Percentiles rank a stretch among this genome's conserved stretches.
These are phyloP conservation scores for Buteo buteo DNA, from an alignment of 2,113 vertebrate genomes.

Conservation along the genomic window DNA sequence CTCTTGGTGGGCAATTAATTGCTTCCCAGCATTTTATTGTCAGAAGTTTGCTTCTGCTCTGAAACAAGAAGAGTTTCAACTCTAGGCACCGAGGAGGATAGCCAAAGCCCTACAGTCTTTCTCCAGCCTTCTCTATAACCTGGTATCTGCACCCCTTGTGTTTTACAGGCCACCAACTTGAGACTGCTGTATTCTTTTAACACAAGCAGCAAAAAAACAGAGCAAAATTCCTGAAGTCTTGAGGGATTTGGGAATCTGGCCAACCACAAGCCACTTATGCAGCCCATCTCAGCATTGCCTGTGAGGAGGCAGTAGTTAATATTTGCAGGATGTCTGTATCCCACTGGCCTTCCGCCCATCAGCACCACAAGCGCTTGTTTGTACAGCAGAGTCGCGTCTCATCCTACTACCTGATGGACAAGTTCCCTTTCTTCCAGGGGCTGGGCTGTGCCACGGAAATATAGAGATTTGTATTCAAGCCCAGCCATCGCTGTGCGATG, in stretches of 20 bases:
- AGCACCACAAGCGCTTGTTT: background rate
- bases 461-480: background rate
- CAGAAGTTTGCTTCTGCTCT: background rate
- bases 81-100: background rate
- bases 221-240: background rate
- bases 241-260: background rate
- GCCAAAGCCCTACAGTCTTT: background rate
- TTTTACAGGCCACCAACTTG: background rate
- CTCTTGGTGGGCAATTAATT: background rate
- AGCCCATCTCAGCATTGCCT: background rate
- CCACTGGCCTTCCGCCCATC: background rate
- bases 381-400: background rate
- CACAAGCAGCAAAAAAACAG: background rate
- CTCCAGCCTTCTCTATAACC: background rate
- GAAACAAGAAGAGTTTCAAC: background rate
- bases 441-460: background rate
- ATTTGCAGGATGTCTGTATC: background rate
- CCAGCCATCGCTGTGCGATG: accelerated
- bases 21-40: background rate
- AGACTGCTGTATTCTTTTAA: background rate
- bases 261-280: background rate
- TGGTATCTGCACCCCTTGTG: background rate
- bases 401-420: background rate
- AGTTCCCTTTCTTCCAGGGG: background rate
- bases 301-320: background rate